Evolutionary conservation across 2,888 invertebrate genomes (phyloP), one percentile per base, ranked within the genome.

Genomic region (Platycheirus albimanus): DNA sequence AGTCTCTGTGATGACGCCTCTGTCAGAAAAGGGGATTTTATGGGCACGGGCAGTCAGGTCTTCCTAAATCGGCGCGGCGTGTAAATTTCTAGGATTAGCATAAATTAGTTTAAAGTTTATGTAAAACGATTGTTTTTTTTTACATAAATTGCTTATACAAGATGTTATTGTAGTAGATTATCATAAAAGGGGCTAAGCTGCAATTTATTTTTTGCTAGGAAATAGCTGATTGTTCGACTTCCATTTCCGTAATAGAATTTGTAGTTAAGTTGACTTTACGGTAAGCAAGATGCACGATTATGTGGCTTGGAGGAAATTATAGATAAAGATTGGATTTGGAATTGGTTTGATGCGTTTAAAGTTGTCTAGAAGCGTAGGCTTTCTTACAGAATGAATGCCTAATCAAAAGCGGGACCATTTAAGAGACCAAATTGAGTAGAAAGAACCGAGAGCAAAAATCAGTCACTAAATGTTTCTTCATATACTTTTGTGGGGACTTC

Each of bases 31-130:
- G 7, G 52, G 17, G 17, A 54, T 17, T 7, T 17, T 36, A 54
- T 54, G 19, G 13, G n/a, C n/a, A n/a, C n/a, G 33, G 52, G 17
- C 17, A 3, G 8, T 30, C 17, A 51, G 33, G n/a, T 54, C 19
- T 54, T 58, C 38, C 24, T 13, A 58, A 41, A 58, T 41, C 24
- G 56, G 20, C 36, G n/a, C 20, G 56, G 19, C 38, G 56, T 58
- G 56, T 58, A 58, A 41, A 58, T 58, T 58, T 58, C 41, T 41
- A 41, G 41, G 56, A 58, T 58, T 41, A 15, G 24, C 56, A 58
- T 58, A 58, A 58, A 58, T 58, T 58, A 56, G 38, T 38, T 10
- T 24, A n/a, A 15, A 56, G 20, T 36, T 54, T 36, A 54, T 58
- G 56, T 41, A 58, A 24, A 58, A 58, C 41, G 56, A 15, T 58